These are phyloP conservation scores for Erynnis tages DNA, from an alignment of 2,888 invertebrate genomes.

Conservation along the genomic window DNA sequence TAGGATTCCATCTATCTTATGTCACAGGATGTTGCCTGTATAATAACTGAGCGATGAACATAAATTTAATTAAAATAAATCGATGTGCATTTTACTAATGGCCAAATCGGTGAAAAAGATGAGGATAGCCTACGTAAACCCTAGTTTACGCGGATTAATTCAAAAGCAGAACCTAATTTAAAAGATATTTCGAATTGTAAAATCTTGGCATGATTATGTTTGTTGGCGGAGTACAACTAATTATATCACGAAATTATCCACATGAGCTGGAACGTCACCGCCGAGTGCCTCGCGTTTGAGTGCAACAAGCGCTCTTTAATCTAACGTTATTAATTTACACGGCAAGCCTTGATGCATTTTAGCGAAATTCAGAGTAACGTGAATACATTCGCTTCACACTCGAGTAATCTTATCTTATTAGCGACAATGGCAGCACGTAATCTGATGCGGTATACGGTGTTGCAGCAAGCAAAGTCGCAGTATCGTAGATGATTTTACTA, in stretches of 20 bases:
- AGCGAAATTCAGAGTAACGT: conserved; percentile 53
- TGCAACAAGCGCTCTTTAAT: conserved; percentile 39
- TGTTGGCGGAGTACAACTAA: neutral
- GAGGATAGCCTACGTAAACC: too few relatives aligned
- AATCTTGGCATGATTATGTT: too few relatives aligned
- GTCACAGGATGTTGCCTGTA: too few relatives aligned
- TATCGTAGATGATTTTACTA: conserved; percentile 6
- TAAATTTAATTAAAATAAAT: too few relatives aligned
- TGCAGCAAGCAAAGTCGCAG: conserved; percentile 13
- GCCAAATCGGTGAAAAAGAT: too few relatives aligned
- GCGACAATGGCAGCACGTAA: conserved; percentile 57
- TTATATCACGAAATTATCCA: conserved; percentile 1
- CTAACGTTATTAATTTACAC: conserved; percentile 46
- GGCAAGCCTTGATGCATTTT: conserved; percentile 56
- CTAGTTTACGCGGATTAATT: too few relatives aligned
- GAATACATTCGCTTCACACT: conserved; percentile 56
- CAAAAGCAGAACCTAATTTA: too few relatives aligned
- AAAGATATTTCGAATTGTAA: too few relatives aligned
- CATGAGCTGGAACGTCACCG: conserved; percentile 14
- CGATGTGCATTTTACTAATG: too few relatives aligned
- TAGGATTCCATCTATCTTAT: too few relatives aligned
- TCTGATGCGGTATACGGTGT: conserved; percentile 43
- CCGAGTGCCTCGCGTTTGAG: conserved; percentile 28
- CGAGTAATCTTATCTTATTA: conserved; percentile 61
- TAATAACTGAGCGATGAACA: too few relatives aligned